Conservation (phyloP, 64 coral and sea anemone species). For the Pachyseris speciosa region DNA sequence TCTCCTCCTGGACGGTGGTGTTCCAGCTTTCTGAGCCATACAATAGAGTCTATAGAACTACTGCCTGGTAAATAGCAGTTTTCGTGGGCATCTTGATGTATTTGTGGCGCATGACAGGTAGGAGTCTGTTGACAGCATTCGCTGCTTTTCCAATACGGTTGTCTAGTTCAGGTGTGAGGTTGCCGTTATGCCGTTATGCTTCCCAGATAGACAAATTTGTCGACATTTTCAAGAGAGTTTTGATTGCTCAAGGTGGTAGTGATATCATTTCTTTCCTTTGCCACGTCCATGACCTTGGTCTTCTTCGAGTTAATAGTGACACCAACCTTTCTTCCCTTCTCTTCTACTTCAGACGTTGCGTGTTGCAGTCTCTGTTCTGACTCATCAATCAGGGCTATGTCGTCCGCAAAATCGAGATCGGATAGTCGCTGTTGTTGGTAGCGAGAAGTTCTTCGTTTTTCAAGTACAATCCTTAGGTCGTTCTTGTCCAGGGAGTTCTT, state of each 20-base stretch:
- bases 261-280: conserved; percentile 2
- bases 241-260: neutral
- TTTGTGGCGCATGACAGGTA: neutral
- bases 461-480: conserved; percentile 18
- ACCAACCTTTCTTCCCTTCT: conserved; percentile 21
- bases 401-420: conserved; percentile 60
- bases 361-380: conserved; percentile 39
- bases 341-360: conserved; percentile 51
- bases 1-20: too few relatives aligned
- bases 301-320: conserved; percentile 45
- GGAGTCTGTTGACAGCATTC: conserved; percentile 41
- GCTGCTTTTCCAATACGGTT: conserved; percentile 43
- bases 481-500: conserved; percentile 6
- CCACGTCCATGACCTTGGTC: conserved; percentile 34
- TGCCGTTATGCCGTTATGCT: conserved; percentile 4
- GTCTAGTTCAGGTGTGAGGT: conserved; percentile 13
- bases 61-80: too few relatives aligned
- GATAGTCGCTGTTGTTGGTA: conserved; percentile 52
- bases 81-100: too few relatives aligned
- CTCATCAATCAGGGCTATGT: conserved; percentile 58
- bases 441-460: conserved; percentile 23
- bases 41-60: too few relatives aligned
- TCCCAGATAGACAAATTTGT: conserved; percentile 22
- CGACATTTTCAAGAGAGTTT: neutral
- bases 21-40: too few relatives aligned